These are phyloP conservation scores for Latrodectus elegans DNA, from an alignment of 2,888 invertebrate genomes.

Conservation along the genomic window DNA sequence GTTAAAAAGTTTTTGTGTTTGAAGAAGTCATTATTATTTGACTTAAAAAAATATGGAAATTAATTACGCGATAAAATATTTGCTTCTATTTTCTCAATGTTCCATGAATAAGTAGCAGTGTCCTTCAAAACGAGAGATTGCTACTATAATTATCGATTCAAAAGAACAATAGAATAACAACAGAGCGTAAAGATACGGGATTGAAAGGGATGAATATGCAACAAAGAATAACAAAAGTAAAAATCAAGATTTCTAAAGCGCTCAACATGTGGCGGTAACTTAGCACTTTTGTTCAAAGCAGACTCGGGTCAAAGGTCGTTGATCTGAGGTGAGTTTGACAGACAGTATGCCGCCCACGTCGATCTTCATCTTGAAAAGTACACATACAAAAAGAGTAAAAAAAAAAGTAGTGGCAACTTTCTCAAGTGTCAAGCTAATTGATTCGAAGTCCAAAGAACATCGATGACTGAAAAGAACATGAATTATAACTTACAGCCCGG, in stretches of 20 bases:
- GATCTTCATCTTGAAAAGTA: conserved; percentile 8
- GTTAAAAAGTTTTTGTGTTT: too few relatives aligned
- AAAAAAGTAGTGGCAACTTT: conserved; percentile 4
- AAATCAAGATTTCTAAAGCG: neutral
- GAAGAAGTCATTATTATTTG: too few relatives aligned
- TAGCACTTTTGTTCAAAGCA: conserved; percentile 13
- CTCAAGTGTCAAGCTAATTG: conserved; percentile 53
- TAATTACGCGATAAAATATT: too few relatives aligned
- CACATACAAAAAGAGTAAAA: neutral
- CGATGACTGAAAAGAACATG: conserved; percentile 12
- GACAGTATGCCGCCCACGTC: conserved; percentile 63
- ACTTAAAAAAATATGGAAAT: too few relatives aligned
- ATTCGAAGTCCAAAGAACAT: conserved; percentile 36
- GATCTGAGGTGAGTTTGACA: conserved; percentile 63
- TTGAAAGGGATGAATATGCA: neutral
- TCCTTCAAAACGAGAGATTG: too few relatives aligned
- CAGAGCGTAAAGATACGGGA: neutral
- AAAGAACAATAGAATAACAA: neutral
- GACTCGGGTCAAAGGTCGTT: conserved; percentile 41
- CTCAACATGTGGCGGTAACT: conserved; percentile 30
- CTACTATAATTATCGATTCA: too few relatives aligned
- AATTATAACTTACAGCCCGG: conserved; percentile 8
- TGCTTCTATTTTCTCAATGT: too few relatives aligned
- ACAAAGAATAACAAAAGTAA: neutral
- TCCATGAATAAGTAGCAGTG: too few relatives aligned